These are phyloP conservation scores for Coturnix japonica DNA, from an alignment of 2,113 vertebrate genomes.

Conservation along the genomic window DNA sequence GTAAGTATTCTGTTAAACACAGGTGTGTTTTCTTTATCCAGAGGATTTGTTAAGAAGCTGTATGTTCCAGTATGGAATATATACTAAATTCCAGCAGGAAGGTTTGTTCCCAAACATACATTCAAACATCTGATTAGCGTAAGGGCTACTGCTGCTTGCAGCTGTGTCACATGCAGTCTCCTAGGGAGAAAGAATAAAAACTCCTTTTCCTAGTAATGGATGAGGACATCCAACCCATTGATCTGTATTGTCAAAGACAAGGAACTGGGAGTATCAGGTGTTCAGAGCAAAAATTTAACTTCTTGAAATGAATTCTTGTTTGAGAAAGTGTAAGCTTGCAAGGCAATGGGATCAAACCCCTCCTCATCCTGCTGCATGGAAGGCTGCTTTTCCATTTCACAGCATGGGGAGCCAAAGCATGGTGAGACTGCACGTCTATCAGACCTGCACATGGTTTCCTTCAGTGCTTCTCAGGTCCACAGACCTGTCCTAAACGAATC, in stretches of 20 bases:
- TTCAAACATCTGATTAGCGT: not conserved
- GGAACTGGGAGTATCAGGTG: not conserved
- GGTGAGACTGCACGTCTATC: too few relatives aligned
- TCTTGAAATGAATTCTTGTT: not conserved
- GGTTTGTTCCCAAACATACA: not conserved
- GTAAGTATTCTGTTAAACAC: not conserved
- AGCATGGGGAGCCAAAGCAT: fast-evolving
- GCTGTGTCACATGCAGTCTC: not conserved
- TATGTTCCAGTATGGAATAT: not conserved
- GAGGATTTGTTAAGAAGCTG: not conserved
- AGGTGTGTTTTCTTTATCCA: not conserved
- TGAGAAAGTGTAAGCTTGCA: not conserved
- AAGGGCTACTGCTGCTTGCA: not conserved
- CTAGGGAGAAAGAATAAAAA: not conserved
- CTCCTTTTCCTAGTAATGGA: fast-evolving
- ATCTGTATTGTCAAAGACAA: not conserved
- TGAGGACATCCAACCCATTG: not conserved
- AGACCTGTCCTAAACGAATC: not conserved
- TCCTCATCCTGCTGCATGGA: not conserved
- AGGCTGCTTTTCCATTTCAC: not conserved
- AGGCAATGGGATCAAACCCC: not conserved
- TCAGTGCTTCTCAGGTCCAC: not conserved
- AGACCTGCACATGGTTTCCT: fast-evolving
- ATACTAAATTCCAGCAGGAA: not conserved
- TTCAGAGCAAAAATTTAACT: not conserved